Evolutionary conservation across 2,888 invertebrate species (phyloP).

Genomic region (Latrodectus hesperus): DNA sequence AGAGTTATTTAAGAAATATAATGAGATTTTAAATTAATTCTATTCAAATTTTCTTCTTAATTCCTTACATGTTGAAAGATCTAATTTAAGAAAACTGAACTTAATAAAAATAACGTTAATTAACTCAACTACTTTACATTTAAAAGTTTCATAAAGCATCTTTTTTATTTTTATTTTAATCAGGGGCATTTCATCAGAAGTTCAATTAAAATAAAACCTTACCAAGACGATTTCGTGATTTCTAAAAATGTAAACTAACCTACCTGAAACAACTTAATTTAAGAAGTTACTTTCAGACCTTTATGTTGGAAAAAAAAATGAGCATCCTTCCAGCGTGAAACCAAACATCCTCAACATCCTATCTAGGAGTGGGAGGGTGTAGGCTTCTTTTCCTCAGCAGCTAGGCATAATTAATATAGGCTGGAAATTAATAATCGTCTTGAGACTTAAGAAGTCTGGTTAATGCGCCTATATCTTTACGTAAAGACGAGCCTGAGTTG

Average conservation of each 20-base stretch:
- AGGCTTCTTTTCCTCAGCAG: constrained; percentile 1
- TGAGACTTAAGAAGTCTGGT: constrained; percentile 56
- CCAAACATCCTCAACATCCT: constrained; percentile 27
- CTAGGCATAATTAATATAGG: constrained; percentile 63
- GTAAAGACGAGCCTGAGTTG: constrained; percentile 58
- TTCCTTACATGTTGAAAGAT: no score
- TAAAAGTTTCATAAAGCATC: no score
- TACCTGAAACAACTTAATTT: constrained; percentile 7
- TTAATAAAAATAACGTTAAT: no score
- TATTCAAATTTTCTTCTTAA: no score
- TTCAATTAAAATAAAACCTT: no score
- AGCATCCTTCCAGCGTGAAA: constrained; percentile 11
- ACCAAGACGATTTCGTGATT: no score
- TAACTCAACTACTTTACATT: no score
- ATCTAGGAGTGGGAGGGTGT: not conserved
- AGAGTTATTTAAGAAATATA: no score
- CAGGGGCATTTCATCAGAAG: no score
- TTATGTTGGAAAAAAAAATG: constrained; percentile 1
- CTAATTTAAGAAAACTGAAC: no score
- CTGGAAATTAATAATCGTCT: constrained; percentile 65
- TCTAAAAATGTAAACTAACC: not conserved
- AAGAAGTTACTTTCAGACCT: constrained; percentile 3
- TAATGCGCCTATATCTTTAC: constrained; percentile 67
- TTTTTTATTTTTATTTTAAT: no score
- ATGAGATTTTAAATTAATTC: no score